Conservation (phyloP, 2,797 vertebrate species). For the Neopelma chrysocephalum region DNA sequence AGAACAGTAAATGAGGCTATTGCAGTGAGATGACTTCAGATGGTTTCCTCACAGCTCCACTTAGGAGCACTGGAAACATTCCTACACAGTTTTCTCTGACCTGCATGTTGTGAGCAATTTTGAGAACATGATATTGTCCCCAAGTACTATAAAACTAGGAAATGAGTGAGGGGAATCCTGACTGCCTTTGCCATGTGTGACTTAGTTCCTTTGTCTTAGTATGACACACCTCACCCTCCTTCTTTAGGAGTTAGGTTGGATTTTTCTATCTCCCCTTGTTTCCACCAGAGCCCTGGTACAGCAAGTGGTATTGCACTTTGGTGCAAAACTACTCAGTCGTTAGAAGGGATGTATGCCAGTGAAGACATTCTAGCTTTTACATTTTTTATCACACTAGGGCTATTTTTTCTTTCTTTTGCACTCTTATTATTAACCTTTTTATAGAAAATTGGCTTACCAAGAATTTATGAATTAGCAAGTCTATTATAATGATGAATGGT, state of each 20-base stretch:
- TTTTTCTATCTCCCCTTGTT: neutral
- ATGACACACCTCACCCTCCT: neutral
- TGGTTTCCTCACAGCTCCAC: neutral
- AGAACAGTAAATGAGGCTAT: neutral
- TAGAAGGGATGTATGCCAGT: constrained; percentile 51
- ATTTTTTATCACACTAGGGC: constrained; percentile 74
- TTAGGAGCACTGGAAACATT: neutral
- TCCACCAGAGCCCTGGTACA: neutral
- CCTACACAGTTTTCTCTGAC: neutral
- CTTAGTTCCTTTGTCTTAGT: neutral
- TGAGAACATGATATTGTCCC: neutral
- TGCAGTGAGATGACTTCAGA: neutral
- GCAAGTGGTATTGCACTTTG: constrained; percentile 43
- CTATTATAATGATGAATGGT: constrained; percentile 83
- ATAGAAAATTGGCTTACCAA: constrained; percentile 81
- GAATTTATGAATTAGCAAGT: constrained; percentile 83
- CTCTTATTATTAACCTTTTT: constrained; percentile 80
- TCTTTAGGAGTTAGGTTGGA: neutral
- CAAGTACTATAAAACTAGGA: neutral
- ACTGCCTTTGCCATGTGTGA: neutral
- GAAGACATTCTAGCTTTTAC: constrained; percentile 74
- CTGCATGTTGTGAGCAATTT: neutral
- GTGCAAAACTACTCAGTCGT: constrained; percentile 62
- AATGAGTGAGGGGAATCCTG: neutral
- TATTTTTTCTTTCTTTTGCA: constrained; percentile 74